Percentiles rank a stretch among this genome's conserved stretches.
Evolutionary conservation across 2,888 invertebrate genomes (phyloP).

Genomic region (Sicus ferrugineus): DNA sequence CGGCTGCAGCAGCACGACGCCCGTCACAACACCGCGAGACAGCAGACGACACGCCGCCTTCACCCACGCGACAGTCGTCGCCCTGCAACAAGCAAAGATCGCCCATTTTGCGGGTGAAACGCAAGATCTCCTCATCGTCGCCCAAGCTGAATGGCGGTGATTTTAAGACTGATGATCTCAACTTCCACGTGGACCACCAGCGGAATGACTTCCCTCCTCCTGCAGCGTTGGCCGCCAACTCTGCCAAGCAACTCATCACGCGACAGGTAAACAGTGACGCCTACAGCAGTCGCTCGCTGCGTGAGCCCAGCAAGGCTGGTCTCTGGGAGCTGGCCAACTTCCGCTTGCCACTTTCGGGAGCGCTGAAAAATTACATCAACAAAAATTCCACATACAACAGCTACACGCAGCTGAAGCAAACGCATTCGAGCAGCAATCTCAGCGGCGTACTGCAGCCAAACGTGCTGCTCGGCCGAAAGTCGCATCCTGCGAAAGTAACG

Average conservation of each 20-base stretch:
- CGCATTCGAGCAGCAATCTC: slow-evolving; percentile 56
- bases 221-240: not conserved
- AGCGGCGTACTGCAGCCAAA: slow-evolving; percentile 52
- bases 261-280: slow-evolving; percentile 43
- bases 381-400: slow-evolving; percentile 36
- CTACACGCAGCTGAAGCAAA: slow-evolving; percentile 42
- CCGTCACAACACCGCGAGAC: not conserved
- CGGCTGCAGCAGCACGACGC: slow-evolving; percentile 30
- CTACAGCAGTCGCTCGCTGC: slow-evolving; percentile 54
- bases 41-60: slow-evolving; percentile 23
- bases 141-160: slow-evolving; percentile 57
- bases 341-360: slow-evolving; percentile 55
- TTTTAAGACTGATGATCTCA: slow-evolving; percentile 46
- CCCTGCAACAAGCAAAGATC: no score
- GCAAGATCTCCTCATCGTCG: slow-evolving; percentile 61
- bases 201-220: not conserved
- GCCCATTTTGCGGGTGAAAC: slow-evolving; percentile 53
- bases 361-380: slow-evolving; percentile 51
- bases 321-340: slow-evolving; percentile 56
- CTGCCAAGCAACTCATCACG: slow-evolving; percentile 23
- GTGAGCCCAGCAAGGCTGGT: slow-evolving; percentile 37
- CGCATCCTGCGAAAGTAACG: slow-evolving; percentile 50
- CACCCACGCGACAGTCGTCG: slow-evolving; percentile 9
- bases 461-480: no score
- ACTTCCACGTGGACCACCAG: slow-evolving; percentile 45